Evolutionary conservation across 2,113 vertebrate species (phyloP).

Genomic region (Stomatorhinus ivindoensis): DNA sequence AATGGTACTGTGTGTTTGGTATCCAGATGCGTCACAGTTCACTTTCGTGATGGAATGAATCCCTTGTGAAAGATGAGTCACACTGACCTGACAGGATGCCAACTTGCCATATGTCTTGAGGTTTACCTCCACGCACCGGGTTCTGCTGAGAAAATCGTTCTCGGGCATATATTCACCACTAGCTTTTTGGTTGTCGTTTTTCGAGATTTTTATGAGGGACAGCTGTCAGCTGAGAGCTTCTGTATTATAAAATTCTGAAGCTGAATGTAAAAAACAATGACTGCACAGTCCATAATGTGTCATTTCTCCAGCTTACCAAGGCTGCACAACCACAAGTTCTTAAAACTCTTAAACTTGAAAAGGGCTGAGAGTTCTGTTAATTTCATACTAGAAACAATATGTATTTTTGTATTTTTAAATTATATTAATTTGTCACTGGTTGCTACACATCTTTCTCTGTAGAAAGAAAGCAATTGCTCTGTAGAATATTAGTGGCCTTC

Average conservation of each 20-base stretch:
- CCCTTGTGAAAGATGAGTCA: neutral
- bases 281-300: neutral
- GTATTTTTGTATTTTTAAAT: neutral
- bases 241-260: neutral
- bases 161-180: neutral
- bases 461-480: neutral
- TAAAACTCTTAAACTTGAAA: neutral
- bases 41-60: neutral
- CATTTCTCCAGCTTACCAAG: neutral
- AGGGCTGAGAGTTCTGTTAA: neutral
- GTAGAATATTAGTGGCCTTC: neutral
- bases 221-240: neutral
- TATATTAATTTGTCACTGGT: neutral
- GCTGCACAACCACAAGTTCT: neutral
- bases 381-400: neutral
- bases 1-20: neutral
- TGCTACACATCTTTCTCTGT: neutral
- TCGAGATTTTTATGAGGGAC: neutral
- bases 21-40: neutral
- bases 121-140: neutral
- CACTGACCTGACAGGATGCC: neutral
- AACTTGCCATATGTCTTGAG: neutral
- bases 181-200: no score
- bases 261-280: neutral
- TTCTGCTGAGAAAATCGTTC: neutral